A percentile compares a stretch with the other conserved stretches of the same genome.
Conservation (phyloP, 2,797 vertebrate species). For the Gymnoscopelus microlampas region DNA sequence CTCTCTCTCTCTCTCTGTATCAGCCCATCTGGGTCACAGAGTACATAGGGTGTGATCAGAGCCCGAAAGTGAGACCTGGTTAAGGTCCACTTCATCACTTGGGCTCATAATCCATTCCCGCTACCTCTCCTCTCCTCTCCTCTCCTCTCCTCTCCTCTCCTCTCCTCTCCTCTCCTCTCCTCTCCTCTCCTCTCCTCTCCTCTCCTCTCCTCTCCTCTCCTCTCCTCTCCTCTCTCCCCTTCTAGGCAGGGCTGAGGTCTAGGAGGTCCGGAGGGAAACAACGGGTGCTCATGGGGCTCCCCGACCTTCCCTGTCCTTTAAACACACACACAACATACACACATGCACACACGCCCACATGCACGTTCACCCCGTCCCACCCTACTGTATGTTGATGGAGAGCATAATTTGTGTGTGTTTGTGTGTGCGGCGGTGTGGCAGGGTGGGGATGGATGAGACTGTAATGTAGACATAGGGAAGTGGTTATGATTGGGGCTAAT, state of each 20-base stretch:
- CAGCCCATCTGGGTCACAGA: constrained; percentile 70
- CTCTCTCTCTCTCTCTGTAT: not conserved
- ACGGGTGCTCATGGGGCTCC: not conserved
- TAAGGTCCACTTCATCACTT: constrained; percentile 63
- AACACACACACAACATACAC: not conserved
- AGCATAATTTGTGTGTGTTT: constrained; percentile 49
- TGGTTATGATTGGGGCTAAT: constrained; percentile 79
- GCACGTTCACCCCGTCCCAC: not conserved
- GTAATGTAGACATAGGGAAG: constrained; percentile 65
- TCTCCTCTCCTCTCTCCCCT: constrained; percentile 1
- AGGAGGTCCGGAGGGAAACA: not conserved
- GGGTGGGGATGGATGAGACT: constrained; percentile 65
- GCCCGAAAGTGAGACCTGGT: constrained; percentile 49
- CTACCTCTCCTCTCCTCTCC: constrained; percentile 37
- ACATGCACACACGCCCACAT: not conserved
- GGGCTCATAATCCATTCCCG: constrained; percentile 38
- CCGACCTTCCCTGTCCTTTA: constrained; percentile 3
- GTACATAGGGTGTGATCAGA: constrained; percentile 38
- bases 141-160: constrained; percentile 40
- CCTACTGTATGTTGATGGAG: constrained; percentile 65
- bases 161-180: constrained; percentile 18
- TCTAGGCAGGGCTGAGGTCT: not conserved
- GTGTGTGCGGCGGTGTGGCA: constrained; percentile 34
- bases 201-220: constrained; percentile 4
- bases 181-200: constrained; percentile 6